phyloP scores from a whole-genome alignment of 2,797 vertebrate species.

The Lindbergichthys nudifrons region DNA sequence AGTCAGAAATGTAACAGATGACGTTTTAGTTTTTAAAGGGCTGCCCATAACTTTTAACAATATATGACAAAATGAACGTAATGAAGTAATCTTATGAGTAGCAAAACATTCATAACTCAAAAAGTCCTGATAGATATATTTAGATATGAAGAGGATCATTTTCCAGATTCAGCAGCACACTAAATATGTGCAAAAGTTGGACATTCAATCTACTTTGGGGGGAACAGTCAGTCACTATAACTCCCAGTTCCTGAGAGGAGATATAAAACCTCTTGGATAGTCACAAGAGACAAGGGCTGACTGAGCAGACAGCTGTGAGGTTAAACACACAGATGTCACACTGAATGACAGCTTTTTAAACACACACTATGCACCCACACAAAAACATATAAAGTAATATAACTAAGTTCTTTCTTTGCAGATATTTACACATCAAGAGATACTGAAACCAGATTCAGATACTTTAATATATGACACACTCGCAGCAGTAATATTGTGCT shows the following conservation, averaged over 20 bases:
- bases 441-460: neutral
- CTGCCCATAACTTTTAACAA: neutral
- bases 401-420: neutral
- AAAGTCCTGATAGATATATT: neutral
- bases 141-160: neutral
- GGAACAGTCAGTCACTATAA: constrained; percentile 1
- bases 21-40: neutral
- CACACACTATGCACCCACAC: neutral
- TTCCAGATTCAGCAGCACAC: neutral
- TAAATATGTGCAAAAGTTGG: neutral
- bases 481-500: neutral
- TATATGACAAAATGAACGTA: neutral
- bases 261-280: constrained; percentile 3
- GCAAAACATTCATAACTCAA: neutral
- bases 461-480: constrained; percentile 6
- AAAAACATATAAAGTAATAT: neutral
- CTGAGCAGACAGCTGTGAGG: constrained; percentile 38
- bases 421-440: neutral
- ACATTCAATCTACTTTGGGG: neutral
- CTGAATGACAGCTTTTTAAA: constrained; percentile 22
- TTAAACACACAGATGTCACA: constrained; percentile 8
- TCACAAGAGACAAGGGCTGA: constrained; percentile 32
- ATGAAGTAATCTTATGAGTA: neutral
- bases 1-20: neutral
- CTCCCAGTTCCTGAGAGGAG: constrained; percentile 1